Base-by-base conservation (phyloP, 1,140 invertebrate genomes). In the Chionoecetes opilio region DNA sequence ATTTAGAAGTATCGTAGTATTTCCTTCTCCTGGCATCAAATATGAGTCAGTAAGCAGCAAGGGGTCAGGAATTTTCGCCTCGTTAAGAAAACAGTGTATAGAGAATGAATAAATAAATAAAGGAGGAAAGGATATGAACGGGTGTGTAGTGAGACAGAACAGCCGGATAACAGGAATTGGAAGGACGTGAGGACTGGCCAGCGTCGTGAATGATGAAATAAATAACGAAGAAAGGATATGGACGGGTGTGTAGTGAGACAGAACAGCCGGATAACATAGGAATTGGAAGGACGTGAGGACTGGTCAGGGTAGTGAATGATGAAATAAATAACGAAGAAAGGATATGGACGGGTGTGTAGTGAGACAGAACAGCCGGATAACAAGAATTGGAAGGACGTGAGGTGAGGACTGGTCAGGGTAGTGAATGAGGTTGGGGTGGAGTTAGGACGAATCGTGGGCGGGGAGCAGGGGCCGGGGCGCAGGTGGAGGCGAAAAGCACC, bases 401-500 rank as follows among this genome's bases (percentile, higher is more conserved):
- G n/a, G 21, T 46, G 5, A 46, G 41, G 41, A 46, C 5, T 46
- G 41, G 41, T 8, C 41, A 46, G 41, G 63, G 21, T 75, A 75
- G 63, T 75, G 63, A 75, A 75, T 75, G 21, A n/a, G 63, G 63
- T 5, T 14, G 14, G 63, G 63, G 63, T 26, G 63, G 90, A 29
- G 90, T 38, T 26, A 35, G 46, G 46, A n/a, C n/a, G 63, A 75
- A 75, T 75, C 63, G 63, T n/a, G 63, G 63, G 63, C 63, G 63
- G 6, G 63, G 63, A 6, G 63, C n/a, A 14, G 14, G 41, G 41
- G 63, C n/a, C n/a, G 38, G 53, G 93, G 35, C 93, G 88, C 93
- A 94, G 93, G 75, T 94, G 93, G 82, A 82, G 91, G 93, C 93
- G 89, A n/a, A n/a, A 94, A 94, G 85, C 93, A 94, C 82, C 93